Evolutionary conservation across 2,113 vertebrate species (phyloP).

Genomic region (Mastomys natalensis): DNA sequence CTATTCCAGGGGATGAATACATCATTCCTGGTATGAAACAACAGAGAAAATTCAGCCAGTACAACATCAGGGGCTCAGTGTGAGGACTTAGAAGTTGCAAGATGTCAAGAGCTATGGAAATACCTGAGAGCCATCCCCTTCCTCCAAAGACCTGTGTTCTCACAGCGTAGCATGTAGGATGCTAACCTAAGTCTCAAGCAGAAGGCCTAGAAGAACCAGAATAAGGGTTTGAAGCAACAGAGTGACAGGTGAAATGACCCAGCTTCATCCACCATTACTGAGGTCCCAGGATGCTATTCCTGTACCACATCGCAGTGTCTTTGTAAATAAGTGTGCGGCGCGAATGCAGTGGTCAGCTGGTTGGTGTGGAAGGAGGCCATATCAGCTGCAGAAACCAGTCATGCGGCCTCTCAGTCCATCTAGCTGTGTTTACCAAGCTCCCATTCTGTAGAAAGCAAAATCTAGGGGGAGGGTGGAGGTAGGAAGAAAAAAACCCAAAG

Average conservation of each 20-base stretch:
- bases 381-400: not conserved
- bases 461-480: not conserved
- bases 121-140: not conserved
- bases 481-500: not conserved
- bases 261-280: no score
- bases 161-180: not conserved
- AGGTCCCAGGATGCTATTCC: not conserved
- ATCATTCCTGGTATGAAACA: not conserved
- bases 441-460: not conserved
- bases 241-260: not conserved
- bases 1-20: not conserved
- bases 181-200: not conserved
- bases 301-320: rapidly evolving
- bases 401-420: not conserved
- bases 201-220: not conserved
- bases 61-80: not conserved
- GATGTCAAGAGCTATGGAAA: not conserved
- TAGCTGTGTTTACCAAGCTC: slow-evolving; percentile 28
- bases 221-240: not conserved
- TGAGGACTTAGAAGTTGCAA: not conserved
- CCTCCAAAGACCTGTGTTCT: not conserved
- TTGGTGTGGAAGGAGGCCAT: not conserved
- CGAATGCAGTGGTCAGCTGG: not conserved
- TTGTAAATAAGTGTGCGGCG: not conserved
- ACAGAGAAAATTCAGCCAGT: not conserved